Percentiles rank a stretch among this genome's conserved stretches.
phyloP scores from a whole-genome alignment of 2,888 invertebrate genomes.

The Spialia ferax region DNA sequence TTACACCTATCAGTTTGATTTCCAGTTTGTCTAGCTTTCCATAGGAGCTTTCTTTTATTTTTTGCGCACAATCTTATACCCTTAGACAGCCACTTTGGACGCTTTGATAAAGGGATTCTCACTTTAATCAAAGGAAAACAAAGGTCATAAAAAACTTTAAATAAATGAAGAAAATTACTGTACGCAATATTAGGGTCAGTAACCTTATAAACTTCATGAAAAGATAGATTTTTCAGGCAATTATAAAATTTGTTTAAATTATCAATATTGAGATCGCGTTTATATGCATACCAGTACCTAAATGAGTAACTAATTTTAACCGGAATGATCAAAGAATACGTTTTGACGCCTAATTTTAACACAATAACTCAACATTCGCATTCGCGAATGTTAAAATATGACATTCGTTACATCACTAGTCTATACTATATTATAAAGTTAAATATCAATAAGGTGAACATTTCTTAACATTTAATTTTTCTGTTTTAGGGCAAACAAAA shows the following conservation, averaged over 20 bases:
- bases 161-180: neutral
- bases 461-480: too few species aligned
- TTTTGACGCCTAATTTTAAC: too few species aligned
- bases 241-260: neutral
- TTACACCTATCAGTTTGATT: neutral
- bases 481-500: too few species aligned
- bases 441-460: too few species aligned
- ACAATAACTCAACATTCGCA: too few species aligned
- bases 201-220: neutral
- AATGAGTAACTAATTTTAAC: too few species aligned
- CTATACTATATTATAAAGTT: too few species aligned
- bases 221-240: neutral
- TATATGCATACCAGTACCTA: neutral
- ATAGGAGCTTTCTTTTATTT: neutral
- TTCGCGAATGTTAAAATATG: too few species aligned
- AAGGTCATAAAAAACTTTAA: neutral
- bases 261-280: neutral
- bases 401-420: too few species aligned
- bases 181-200: neutral
- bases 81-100: neutral
- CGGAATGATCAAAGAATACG: too few species aligned
- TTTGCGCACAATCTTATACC: neutral
- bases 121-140: neutral
- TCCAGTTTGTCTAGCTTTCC: neutral
- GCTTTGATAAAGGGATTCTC: neutral